Conservation (phyloP, 1,140 invertebrate genomes). For the Panagrolaimus sp. region DNA sequence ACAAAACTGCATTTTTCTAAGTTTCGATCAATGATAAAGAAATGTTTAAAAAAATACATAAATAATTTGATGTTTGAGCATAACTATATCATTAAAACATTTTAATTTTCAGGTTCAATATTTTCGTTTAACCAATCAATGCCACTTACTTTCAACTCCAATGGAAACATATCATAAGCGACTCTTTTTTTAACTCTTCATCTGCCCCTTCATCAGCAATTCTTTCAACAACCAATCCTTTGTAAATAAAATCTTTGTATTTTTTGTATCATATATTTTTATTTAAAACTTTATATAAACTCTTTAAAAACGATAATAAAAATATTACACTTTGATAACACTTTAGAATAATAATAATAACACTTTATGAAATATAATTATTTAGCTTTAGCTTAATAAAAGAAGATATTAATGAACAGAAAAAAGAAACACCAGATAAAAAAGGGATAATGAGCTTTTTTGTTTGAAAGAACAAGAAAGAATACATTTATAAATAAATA, state of each 20-base stretch:
- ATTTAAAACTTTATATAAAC: constrained; percentile 1
- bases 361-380: background rate
- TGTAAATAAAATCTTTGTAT: background rate
- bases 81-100: too few species aligned
- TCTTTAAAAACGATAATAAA: background rate
- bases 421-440: background rate
- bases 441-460: background rate
- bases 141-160: background rate
- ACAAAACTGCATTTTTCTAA: too few species aligned
- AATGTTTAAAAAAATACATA: too few species aligned
- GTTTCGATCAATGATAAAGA: too few species aligned
- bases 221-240: background rate
- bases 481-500: background rate
- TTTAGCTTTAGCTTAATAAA: background rate
- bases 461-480: background rate
- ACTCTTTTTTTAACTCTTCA: background rate
- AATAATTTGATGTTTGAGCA: too few species aligned
- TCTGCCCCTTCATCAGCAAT: too few species aligned
- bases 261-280: background rate
- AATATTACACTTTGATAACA: background rate
- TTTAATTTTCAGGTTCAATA: too few species aligned
- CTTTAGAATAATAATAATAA: background rate
- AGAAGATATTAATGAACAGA: background rate
- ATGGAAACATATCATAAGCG: constrained; percentile 1
- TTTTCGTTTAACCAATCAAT: too few species aligned